Evolutionary conservation across 1,140 invertebrate genomes (phyloP).

Genomic region (Lepidurus arcticus): DNA sequence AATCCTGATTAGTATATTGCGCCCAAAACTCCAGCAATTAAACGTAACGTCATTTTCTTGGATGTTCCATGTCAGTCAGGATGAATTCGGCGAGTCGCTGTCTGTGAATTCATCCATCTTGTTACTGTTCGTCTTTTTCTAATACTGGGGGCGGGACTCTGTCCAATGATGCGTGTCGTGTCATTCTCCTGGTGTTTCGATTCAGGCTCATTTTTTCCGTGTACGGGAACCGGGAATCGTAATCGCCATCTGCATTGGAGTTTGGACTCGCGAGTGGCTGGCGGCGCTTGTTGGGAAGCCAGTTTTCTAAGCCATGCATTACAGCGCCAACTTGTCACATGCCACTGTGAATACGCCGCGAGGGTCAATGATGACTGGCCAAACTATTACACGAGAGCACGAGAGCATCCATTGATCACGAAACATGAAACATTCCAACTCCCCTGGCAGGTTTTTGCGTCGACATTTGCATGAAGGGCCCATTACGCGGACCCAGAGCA

Average conservation of each 20-base stretch:
- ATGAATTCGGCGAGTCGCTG: not conserved
- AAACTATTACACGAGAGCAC: slow-evolving; percentile 10
- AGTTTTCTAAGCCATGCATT: slow-evolving; percentile 19
- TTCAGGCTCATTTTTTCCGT: not conserved
- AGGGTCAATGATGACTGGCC: slow-evolving; percentile 20
- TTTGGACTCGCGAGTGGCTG: slow-evolving; percentile 9
- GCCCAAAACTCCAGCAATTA: not conserved
- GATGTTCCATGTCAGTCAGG: not conserved
- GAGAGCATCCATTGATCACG: slow-evolving; percentile 21
- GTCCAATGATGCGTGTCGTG: not conserved
- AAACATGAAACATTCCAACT: slow-evolving; percentile 22
- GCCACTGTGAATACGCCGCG: slow-evolving; percentile 11
- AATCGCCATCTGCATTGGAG: not conserved
- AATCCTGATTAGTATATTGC: not conserved
- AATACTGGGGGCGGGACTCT: not conserved
- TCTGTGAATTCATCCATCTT: not conserved
- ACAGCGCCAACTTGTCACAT: slow-evolving; percentile 21
- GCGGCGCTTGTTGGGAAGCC: not conserved
- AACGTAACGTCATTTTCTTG: not conserved
- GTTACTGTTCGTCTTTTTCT: not conserved
- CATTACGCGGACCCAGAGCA: slow-evolving; percentile 3
- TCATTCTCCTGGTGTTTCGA: not conserved
- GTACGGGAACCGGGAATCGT: not conserved
- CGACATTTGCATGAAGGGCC: slow-evolving; percentile 17
- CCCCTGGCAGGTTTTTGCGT: slow-evolving; percentile 14